phyloP scores from a whole-genome alignment of 2,113 vertebrate genomes.

The Dasyornis broadbenti region DNA sequence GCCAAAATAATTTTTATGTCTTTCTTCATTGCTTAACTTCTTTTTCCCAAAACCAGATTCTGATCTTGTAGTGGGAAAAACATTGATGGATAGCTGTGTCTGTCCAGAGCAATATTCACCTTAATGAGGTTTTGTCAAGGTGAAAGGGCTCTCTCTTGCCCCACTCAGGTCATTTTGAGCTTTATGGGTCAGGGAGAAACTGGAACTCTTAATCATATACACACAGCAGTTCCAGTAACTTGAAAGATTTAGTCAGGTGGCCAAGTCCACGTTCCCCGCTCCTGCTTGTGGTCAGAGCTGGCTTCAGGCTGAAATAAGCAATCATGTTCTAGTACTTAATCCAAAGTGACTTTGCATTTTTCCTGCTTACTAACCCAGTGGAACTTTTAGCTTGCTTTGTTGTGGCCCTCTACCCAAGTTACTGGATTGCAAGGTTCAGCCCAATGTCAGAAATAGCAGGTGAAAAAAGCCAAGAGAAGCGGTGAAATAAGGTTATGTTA shows the following conservation, averaged over 20 bases:
- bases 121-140: background rate
- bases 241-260: background rate
- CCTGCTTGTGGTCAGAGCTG: background rate
- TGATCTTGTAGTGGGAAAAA: background rate
- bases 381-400: background rate
- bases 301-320: constrained; percentile 15
- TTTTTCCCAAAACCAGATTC: background rate
- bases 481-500: background rate
- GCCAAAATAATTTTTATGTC: background rate
- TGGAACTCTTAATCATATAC: background rate
- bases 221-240: background rate
- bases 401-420: background rate
- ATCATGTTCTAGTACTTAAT: background rate
- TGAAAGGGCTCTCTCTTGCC: background rate
- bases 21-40: background rate
- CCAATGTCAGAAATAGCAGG: background rate
- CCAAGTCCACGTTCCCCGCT: background rate
- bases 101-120: background rate
- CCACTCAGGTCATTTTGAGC: background rate
- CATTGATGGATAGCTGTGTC: background rate
- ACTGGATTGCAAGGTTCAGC: background rate
- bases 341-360: constrained; percentile 16
- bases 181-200: background rate
- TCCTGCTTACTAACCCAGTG: background rate
- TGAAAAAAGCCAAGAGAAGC: constrained; percentile 8